phyloP scores from a whole-genome alignment of 1,140 invertebrate genomes.

The Venturia canescens region DNA sequence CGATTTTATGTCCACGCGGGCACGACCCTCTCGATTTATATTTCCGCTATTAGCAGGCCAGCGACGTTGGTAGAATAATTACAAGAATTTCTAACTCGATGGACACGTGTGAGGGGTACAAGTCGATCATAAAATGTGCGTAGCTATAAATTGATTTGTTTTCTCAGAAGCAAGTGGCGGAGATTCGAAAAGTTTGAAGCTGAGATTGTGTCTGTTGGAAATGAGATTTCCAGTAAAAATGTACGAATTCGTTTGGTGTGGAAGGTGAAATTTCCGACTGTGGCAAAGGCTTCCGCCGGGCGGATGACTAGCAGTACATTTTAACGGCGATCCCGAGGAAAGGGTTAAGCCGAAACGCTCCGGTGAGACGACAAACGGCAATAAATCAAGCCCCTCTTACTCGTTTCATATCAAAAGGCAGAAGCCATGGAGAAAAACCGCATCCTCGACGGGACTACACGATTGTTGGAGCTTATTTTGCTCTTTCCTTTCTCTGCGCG shows the following conservation, averaged over 20 bases:
- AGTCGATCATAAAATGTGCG: too few species aligned
- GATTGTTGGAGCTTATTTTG: neutral
- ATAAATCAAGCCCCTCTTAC: slow-evolving; percentile 47
- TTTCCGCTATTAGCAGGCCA: neutral
- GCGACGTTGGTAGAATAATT: neutral
- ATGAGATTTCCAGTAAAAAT: too few species aligned
- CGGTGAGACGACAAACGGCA: slow-evolving; percentile 43
- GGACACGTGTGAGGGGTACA: too few species aligned
- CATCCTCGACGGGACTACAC: neutral
- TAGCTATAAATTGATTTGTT: too few species aligned
- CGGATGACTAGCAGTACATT: slow-evolving; percentile 17
- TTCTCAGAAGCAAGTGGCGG: too few species aligned
- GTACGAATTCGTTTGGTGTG: too few species aligned
- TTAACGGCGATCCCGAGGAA: slow-evolving; percentile 8
- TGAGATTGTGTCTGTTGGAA: too few species aligned
- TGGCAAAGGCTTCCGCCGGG: too few species aligned
- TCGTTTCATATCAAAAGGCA: slow-evolving; percentile 27
- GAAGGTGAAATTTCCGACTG: neutral
- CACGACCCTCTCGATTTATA: neutral
- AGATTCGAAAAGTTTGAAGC: too few species aligned
- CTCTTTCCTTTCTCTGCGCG: neutral
- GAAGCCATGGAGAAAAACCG: slow-evolving; percentile 26
- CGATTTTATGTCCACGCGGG: neutral
- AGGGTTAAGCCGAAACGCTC: slow-evolving; percentile 15
- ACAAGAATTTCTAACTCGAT: neutral